Base-by-base conservation (phyloP, 2,888 invertebrate genomes). In the Mesopsocus fuscifrons region DNA sequence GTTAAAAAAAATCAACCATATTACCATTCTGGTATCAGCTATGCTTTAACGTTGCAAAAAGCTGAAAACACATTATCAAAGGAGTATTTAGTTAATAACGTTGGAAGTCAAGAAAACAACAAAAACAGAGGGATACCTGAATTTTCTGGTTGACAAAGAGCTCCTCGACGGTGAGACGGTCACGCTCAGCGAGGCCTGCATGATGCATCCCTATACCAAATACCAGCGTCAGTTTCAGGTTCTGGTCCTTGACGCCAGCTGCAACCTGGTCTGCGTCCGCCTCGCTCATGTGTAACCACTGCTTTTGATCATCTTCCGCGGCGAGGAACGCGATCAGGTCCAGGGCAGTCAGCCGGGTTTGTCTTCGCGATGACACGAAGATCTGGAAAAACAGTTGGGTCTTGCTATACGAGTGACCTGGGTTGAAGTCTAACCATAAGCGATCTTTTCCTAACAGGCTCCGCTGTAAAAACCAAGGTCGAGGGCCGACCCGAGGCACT, bases 161-260 rank as follows among this genome's bases (percentile, higher is more conserved):
- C 57, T 94, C 87, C 58, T 99, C 98, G 0, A 91, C 88, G 2
- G 80, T 74, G 55, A 73, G 80, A 34, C 97, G 70, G 60, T 99
- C 98, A 46, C 75, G 71, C 50, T 97, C 95, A 51, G 89, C 83
- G 44, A 99, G 65, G 42, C 98, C 98, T 16, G 98, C 98, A 64
- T 98, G 98, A 66, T 99, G 98, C 52, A 99, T 76, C 2, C 97
- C 98, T 50, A 99, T 94, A 2, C 98, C 98, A 63, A 97, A 99
- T 0, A 91, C 82, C 17, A 99, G 65, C 0, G 89, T 88, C 47
- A 97, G 70, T 55, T 91, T 89, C 40, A 99, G 66, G 65, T 94
- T 95, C 3, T 78, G 72, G 54, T 98, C 98, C 49, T 74, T 74
- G 34, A 85, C 72, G 21, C 60, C 57, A 15, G 70, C 60, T 2